phyloP scores from a whole-genome alignment of 2,113 vertebrate species.

The Dicerorhinus sumatrensis region DNA sequence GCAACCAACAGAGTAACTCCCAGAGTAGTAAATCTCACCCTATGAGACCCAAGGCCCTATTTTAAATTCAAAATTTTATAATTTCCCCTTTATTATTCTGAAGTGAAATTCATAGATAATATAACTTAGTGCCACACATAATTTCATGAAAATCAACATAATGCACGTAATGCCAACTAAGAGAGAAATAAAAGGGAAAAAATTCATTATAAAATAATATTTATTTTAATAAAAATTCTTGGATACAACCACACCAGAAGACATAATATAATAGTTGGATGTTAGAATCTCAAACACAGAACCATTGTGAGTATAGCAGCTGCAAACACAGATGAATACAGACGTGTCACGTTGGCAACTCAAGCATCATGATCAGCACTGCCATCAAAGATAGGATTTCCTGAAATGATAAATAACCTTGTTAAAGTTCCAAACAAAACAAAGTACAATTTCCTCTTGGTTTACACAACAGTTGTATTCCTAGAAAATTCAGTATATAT shows the following conservation, averaged over 20 bases:
- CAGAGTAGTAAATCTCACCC: not conserved
- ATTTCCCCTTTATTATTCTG: not conserved
- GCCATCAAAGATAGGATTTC: not conserved
- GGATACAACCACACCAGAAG: not conserved
- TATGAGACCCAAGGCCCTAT: not conserved
- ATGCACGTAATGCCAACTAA: not conserved
- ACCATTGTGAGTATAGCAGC: too few species aligned
- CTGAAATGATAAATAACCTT: not conserved
- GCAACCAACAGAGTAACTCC: not conserved
- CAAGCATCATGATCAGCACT: not conserved
- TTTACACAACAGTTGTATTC: not conserved
- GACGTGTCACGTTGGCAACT: not conserved
- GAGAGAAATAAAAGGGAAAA: not conserved
- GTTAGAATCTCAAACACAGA: too few species aligned
- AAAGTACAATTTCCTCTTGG: not conserved
- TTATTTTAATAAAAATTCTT: not conserved
- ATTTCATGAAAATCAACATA: not conserved
- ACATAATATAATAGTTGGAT: not conserved
- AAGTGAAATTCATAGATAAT: not conserved
- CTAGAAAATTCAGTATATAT: not conserved
- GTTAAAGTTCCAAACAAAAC: not conserved
- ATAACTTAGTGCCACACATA: not conserved
- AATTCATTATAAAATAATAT: not conserved
- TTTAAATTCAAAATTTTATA: not conserved
- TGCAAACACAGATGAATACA: not conserved